Percentiles rank a stretch among this genome's conserved stretches.
phyloP scores from a whole-genome alignment of 2,113 vertebrate species.

The Acrocephalus kingi region DNA sequence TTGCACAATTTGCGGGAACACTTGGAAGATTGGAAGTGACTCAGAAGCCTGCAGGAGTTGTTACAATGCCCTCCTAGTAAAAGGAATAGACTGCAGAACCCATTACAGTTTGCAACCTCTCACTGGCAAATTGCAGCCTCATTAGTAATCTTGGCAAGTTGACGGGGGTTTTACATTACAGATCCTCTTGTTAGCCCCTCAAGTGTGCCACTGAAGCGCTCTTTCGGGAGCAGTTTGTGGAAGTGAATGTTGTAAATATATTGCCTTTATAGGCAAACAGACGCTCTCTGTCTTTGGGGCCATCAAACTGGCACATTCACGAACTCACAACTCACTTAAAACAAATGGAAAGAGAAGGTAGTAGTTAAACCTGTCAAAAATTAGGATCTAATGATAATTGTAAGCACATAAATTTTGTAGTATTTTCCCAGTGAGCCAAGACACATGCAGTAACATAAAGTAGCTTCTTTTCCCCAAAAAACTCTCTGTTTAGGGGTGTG shows the following conservation, averaged over 20 bases:
- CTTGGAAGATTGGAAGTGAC: neutral
- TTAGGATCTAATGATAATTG: neutral
- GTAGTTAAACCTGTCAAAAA: conserved; percentile 18
- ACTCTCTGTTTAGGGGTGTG: neutral
- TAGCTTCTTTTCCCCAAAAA: neutral
- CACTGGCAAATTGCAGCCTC: conserved; percentile 4
- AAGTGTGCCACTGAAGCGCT: conserved; percentile 8
- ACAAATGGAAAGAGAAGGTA: conserved; percentile 10
- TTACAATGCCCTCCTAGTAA: neutral
- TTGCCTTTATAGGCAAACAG: conserved; percentile 56
- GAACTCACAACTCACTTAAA: neutral
- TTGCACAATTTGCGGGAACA: neutral
- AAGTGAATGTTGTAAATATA: conserved; percentile 37
- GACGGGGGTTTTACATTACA: neutral
- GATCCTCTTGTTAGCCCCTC: conserved; percentile 38
- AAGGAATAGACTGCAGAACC: neutral
- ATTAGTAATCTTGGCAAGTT: conserved; percentile 25
- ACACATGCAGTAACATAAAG: neutral
- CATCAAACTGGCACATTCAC: neutral
- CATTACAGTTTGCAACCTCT: neutral
- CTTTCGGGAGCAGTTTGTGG: conserved; percentile 16
- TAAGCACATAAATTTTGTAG: neutral
- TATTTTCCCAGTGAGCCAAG: neutral
- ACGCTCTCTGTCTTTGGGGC: conserved; percentile 21
- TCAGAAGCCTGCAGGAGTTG: neutral